Conservation (phyloP, 2,888 invertebrate genomes). For the Kuschelorhynchus macadamiae region DNA sequence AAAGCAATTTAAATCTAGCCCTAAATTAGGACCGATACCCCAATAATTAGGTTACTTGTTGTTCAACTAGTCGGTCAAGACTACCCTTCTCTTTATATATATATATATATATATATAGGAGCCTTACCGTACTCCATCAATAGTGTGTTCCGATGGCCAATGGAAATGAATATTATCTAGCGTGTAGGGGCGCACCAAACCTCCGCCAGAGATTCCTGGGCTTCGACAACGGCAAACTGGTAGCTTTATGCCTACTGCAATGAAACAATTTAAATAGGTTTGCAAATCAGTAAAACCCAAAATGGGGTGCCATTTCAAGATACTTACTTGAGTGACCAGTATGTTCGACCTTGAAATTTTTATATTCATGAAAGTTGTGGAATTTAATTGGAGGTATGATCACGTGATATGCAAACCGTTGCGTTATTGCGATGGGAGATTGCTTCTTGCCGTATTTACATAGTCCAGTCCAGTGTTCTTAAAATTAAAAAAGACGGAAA, state of each 20-base stretch:
- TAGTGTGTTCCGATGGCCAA: constrained; percentile 45
- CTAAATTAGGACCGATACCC: too few relatives aligned
- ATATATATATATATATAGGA: too few relatives aligned
- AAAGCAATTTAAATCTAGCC: too few relatives aligned
- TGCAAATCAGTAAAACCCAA: neutral
- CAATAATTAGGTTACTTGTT: too few relatives aligned
- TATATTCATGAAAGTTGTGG: constrained; percentile 4
- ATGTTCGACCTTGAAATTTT: constrained; percentile 6
- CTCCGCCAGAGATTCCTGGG: constrained; percentile 31
- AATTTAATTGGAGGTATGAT: neutral
- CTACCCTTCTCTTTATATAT: too few relatives aligned
- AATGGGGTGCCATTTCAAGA: too few relatives aligned
- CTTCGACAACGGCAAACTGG: constrained; percentile 16
- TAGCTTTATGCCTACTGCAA: constrained; percentile 19
- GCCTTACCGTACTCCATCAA: constrained; percentile 43
- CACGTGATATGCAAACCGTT: neutral
- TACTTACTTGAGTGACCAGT: constrained; percentile 19
- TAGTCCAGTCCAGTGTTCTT: constrained; percentile 10
- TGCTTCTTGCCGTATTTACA: constrained; percentile 27
- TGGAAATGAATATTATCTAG: constrained; percentile 45
- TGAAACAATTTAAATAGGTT: neutral
- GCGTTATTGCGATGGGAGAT: constrained; percentile 29
- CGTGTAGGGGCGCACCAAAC: constrained; percentile 18
- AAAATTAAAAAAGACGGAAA: too few relatives aligned
- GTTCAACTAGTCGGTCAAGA: too few relatives aligned